Base-by-base conservation (phyloP, 2,888 invertebrate species). In the Patella caerulea region DNA sequence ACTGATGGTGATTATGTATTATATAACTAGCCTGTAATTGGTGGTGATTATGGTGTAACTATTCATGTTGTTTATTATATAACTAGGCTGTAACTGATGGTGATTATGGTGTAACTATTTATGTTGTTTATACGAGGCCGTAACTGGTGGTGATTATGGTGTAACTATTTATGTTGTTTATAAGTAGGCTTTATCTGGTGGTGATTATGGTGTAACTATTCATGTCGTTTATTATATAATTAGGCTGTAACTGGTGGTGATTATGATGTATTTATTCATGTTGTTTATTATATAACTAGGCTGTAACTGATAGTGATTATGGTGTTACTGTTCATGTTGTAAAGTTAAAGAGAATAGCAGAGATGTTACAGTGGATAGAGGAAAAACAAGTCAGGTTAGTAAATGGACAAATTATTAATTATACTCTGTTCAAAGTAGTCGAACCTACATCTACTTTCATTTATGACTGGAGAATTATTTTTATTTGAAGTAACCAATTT, bases 361-460 rank as follows among this genome's bases (percentile, higher is more conserved):
- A 97, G 91, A 97, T 97, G 96, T 97, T 95, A 91, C 97, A 97
- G 89, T 97, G 97, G 97, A 94, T 96, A 78, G 97, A 97, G 85
- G 96, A 96, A 88, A 91, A 86, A 65, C 78, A 77, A 15, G 87
- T 83, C 78, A 86, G 84, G 89, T 89, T 77, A 73, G 75, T 74
- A 65, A 71, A 45, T 55, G 7, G 4, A 45, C 45, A 45, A 9
- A 45, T 45, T 45, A 45, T 45, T 7, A 45, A 45, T 45, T 9
- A 9, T 45, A 45, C 9, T 9, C 45, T 9, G 45, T 45, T 45
- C 45, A 45, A 45, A 45, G 45, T 45, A 45, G 1, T 45, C 45
- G 9, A 45, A 9, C 9, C 0, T 45, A 45, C 9, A 45, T 45
- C 45, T 45, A 45, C 45, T 45, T 45, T 45, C 45, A 45, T 45